A percentile compares a stretch with the other conserved stretches of the same genome.
Conservation (phyloP, 2,113 vertebrate genomes). For the Rattus rattus region DNA sequence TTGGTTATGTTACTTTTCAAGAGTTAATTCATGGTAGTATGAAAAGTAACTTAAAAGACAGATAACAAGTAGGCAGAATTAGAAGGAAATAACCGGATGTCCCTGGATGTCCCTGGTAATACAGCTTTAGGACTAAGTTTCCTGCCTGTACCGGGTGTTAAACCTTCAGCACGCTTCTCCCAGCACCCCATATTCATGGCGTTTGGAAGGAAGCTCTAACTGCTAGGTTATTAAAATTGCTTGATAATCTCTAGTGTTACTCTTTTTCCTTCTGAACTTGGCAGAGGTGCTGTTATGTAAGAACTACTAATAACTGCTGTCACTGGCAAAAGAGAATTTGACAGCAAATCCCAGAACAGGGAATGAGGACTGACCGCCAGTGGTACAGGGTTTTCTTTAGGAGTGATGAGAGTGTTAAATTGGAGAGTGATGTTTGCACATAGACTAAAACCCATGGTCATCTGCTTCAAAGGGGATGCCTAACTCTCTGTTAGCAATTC, state of each 20-base stretch:
- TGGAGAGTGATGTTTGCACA: background rate
- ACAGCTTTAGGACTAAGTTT: background rate
- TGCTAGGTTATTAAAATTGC: conserved; percentile 11
- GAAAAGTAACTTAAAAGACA: conserved; percentile 38
- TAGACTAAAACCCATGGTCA: background rate
- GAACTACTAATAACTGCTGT: background rate
- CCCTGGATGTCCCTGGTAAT: background rate
- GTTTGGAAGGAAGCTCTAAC: background rate
- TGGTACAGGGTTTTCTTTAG: background rate
- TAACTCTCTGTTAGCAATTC: background rate
- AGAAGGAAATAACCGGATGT: background rate
- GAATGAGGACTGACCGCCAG: background rate
- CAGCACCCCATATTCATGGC: background rate
- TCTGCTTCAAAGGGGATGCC: background rate
- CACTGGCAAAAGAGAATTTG: background rate
- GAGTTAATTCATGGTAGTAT: conserved; percentile 8
- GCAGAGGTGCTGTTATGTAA: conserved; percentile 19
- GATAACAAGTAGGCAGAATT: background rate
- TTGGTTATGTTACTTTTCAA: conserved; percentile 45
- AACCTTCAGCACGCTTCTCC: background rate
- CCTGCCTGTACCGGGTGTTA: background rate
- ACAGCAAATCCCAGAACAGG: background rate
- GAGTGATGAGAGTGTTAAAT: conserved; percentile 2
- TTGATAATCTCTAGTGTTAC: conserved; percentile 37
- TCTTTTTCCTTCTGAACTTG: conserved; percentile 41